These are phyloP conservation scores for Coptodon bakossiorum DNA, from an alignment of 2,113 vertebrate species.

Conservation along the genomic window DNA sequence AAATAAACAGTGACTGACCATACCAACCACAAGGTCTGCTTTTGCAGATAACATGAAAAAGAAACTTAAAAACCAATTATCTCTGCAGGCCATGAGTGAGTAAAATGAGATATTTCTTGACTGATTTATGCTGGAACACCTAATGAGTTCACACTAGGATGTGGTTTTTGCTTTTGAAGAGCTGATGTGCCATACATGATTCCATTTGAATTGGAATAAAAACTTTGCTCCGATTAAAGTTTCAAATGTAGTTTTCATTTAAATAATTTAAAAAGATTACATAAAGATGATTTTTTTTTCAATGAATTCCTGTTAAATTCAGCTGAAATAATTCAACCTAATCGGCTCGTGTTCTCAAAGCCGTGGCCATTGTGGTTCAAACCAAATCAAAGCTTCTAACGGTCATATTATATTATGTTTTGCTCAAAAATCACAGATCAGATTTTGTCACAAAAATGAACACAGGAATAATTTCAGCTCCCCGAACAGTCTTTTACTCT, in stretches of 20 bases:
- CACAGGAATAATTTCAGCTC: conserved; percentile 16
- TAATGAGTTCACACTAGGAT: background rate
- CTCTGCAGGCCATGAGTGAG: background rate
- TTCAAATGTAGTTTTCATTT: background rate
- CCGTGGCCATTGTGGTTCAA: background rate
- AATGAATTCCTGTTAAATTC: background rate
- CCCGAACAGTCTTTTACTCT: conserved; percentile 29
- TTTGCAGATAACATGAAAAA: background rate
- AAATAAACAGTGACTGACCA: background rate
- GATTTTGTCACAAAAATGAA: conserved; percentile 46
- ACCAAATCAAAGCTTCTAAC: background rate
- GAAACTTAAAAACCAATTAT: background rate
- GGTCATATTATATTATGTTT: conserved; percentile 14
- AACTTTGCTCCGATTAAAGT: background rate
- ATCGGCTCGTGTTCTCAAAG: background rate
- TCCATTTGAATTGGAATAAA: background rate
- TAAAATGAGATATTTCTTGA: background rate
- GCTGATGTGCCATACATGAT: background rate
- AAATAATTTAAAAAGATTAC: background rate
- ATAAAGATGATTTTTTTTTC: fast-evolving
- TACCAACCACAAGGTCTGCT: background rate
- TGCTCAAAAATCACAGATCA: conserved; percentile 16
- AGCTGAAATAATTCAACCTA: background rate
- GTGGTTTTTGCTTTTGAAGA: background rate
- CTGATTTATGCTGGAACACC: background rate